Conservation (phyloP, 2,113 vertebrate species). For the Cariama cristata region DNA sequence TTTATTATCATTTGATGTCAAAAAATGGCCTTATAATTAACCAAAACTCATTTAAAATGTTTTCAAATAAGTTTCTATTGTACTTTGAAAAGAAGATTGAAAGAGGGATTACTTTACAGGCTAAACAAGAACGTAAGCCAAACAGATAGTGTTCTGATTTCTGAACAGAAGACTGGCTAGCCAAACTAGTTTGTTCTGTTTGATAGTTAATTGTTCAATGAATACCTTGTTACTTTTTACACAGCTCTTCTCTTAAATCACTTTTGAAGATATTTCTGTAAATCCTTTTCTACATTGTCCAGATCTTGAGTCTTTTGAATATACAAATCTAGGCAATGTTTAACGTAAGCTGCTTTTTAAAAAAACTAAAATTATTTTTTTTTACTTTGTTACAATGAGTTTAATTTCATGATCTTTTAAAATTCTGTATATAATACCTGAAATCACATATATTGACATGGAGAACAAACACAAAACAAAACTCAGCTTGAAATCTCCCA, state of each 20-base stretch:
- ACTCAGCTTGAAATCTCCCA: background rate
- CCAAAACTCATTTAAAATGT: constrained; percentile 13
- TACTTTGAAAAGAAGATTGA: constrained; percentile 67
- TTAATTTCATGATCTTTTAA: background rate
- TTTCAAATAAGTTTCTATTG: constrained; percentile 53
- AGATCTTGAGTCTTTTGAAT: background rate
- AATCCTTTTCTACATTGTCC: background rate
- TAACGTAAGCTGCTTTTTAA: background rate
- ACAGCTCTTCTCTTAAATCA: constrained; percentile 12
- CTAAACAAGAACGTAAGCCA: constrained; percentile 64
- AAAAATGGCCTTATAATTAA: constrained; percentile 46
- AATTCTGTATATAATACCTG: background rate
- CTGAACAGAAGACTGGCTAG: constrained; percentile 48
- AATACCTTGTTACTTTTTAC: constrained; percentile 2
- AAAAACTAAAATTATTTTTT: background rate
- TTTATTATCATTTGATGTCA: constrained; percentile 47
- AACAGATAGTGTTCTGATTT: constrained; percentile 56
- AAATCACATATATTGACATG: background rate
- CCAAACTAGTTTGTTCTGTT: constrained; percentile 63
- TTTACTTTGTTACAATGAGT: background rate
- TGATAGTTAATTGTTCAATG: constrained; percentile 46
- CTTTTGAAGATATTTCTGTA: background rate
- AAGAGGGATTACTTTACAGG: constrained; percentile 64
- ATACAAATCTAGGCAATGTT: background rate
- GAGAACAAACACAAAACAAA: background rate